Evolutionary conservation across 2,888 invertebrate species (phyloP), one percentile per base, ranked within the genome.

Genomic region (Chorisops tibialis): DNA sequence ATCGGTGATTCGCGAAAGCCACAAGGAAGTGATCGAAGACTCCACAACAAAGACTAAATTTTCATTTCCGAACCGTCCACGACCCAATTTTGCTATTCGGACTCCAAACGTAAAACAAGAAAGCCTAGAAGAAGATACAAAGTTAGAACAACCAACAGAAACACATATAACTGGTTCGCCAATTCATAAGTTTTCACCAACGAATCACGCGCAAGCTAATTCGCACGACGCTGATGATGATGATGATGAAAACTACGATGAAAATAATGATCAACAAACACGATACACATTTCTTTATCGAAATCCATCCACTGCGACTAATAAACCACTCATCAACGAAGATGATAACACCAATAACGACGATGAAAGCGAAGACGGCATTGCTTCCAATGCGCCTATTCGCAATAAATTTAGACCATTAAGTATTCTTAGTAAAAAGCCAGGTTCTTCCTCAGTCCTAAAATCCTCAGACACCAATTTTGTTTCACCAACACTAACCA

Each of bases 401-500:
- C 21, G 16, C 43, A 24, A 14, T 56, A 56, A 45, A 43, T 43
- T 45, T 35, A 45, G n/a, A 43, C 41, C 43, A 5, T 43, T 56
- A 16, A 56, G 22, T 56, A 43, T 9, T 11, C 18, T 35, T 9
- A 45, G 16, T 16, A 35, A 43, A 43, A 22, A 30, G 24, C 18
- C 56, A 56, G 56, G 56, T 30, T 35, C 45, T 56, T 19, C 39
- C 22, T 18, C 43, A 30, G 9, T 16, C 43, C 45, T 18, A 56
- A 30, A 30, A 7, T 9, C 30, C 30, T 21, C 56, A 16, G 14
- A 19, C 16, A 41, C 9, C 18, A 22, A 54, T 45, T 56, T 12
- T 56, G 30, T 30, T 45, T 43, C 56, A 56, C 56, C 43, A 56
- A 24, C 56, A 56, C 56, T 56, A 56, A 56, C 45, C 45, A 18